phyloP scores from a whole-genome alignment of 2,888 invertebrate genomes.

The Drosophila acutilabella region DNA sequence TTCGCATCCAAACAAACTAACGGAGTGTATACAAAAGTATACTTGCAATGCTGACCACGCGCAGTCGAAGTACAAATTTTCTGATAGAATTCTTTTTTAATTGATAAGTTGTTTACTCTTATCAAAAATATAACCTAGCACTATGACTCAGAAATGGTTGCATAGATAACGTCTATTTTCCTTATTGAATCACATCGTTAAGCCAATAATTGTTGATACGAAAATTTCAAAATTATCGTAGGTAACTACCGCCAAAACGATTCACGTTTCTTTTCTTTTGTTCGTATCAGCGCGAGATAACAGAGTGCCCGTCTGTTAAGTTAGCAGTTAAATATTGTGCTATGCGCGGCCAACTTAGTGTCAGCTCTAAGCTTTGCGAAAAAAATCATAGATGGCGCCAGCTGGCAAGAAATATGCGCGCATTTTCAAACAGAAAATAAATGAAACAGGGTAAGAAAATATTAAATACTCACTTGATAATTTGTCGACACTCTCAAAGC shows the following conservation, averaged over 20 bases:
- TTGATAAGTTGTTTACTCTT: constrained; percentile 23
- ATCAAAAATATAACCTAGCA: constrained; percentile 17
- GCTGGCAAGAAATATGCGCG: constrained; percentile 8
- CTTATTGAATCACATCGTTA: neutral
- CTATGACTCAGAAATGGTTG: constrained; percentile 21
- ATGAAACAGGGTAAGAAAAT: neutral
- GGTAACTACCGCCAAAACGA: neutral
- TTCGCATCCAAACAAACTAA: constrained; percentile 16
- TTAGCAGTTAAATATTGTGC: neutral
- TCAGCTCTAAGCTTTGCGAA: constrained; percentile 1
- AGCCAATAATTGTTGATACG: constrained; percentile 2
- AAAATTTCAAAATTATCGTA: neutral
- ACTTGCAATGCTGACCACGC: constrained; percentile 1
- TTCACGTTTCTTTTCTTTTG: neutral
- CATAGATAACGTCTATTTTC: constrained; percentile 15
- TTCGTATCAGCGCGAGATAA: neutral
- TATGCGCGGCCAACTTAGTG: constrained; percentile 45
- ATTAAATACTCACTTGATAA: constrained; percentile 86
- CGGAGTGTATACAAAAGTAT: neutral
- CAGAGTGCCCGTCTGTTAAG: constrained; percentile 28
- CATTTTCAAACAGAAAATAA: constrained; percentile 13
- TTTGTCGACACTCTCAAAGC: constrained; percentile 92
- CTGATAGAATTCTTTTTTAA: neutral
- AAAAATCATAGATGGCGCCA: constrained; percentile 40
- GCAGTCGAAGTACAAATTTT: neutral